Conservation (phyloP, 2,797 vertebrate genomes). For the Squalus acanthias region DNA sequence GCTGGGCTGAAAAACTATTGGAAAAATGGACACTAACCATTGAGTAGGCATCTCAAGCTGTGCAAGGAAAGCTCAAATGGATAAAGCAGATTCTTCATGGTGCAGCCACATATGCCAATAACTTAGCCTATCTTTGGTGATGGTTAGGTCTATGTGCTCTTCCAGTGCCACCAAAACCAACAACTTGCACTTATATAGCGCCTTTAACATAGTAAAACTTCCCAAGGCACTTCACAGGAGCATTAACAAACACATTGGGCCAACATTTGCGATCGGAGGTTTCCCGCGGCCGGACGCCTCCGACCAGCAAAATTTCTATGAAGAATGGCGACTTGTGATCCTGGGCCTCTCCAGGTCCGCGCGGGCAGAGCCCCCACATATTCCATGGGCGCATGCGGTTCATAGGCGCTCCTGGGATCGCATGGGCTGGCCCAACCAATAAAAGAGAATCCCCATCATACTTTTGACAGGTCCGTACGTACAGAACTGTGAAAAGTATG, state of each 20-base stretch:
- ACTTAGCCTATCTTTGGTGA: neutral
- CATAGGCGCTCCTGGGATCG: too few species aligned
- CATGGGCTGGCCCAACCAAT: too few species aligned
- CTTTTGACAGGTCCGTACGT: too few species aligned
- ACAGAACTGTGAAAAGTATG: too few species aligned
- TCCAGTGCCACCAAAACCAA: neutral
- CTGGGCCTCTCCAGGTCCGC: too few species aligned
- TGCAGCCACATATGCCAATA: neutral
- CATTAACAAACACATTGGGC: neutral
- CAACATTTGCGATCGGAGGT: too few species aligned
- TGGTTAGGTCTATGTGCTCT: neutral
- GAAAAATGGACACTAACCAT: neutral
- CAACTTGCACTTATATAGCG: neutral
- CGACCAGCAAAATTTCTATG: too few species aligned
- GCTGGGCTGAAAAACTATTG: neutral
- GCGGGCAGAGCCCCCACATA: too few species aligned
- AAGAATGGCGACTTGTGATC: too few species aligned
- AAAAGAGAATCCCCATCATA: too few species aligned
- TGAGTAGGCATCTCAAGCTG: neutral
- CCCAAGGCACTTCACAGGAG: neutral
- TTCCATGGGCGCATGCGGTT: too few species aligned
- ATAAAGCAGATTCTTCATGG: neutral
- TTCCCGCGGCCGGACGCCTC: too few species aligned
- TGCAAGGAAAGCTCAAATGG: neutral
- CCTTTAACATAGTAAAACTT: neutral